Conservation (phyloP, 2,888 invertebrate genomes). For the Ametastegia equiseti region DNA sequence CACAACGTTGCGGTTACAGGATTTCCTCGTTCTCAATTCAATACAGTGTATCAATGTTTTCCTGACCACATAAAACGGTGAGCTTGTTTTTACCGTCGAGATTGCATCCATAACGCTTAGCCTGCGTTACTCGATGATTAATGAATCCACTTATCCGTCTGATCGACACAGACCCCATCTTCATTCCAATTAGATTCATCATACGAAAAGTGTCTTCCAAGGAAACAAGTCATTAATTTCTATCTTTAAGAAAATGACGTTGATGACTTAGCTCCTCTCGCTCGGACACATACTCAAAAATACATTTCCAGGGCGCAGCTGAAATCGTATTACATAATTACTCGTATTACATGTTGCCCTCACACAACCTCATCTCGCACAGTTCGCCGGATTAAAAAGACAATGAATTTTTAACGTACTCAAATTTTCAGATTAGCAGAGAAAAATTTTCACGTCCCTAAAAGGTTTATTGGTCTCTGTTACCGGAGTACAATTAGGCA, state of each 20-base stretch:
- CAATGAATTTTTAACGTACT: not conserved
- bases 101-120: not conserved
- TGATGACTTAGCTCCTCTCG: not conserved
- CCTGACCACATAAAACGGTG: not conserved
- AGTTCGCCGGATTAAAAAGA: not conserved
- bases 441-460: not conserved
- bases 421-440: not conserved
- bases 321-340: too few species aligned
- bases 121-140: not conserved
- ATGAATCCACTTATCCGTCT: conserved; percentile 23
- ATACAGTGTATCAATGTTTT: too few species aligned
- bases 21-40: too few species aligned
- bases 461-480: not conserved
- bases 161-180: not conserved
- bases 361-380: not conserved
- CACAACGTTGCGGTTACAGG: not conserved
- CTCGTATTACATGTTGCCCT: not conserved
- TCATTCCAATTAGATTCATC: not conserved
- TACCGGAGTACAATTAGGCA: not conserved
- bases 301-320: not conserved
- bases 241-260: not conserved
- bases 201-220: not conserved
- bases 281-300: not conserved
- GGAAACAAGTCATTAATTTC: conserved; percentile 17
- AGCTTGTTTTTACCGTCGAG: not conserved